Base-by-base conservation (phyloP, 2,888 invertebrate species). In the Syrista parreyssii region DNA sequence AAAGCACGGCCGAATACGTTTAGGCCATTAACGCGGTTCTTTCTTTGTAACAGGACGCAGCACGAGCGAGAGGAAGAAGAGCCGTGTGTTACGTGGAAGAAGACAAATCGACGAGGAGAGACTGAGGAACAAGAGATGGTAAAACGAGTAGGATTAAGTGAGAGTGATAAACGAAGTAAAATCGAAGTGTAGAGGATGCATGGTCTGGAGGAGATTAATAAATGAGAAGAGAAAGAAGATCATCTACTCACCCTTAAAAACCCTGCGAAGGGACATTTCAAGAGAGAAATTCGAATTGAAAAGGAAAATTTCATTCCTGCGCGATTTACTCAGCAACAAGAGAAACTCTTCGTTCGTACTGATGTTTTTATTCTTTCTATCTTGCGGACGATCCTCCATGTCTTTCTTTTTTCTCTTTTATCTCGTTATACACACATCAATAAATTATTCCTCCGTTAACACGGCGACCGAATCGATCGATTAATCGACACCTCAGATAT, bases 201-300 rank as follows among this genome's bases (percentile, higher is more conserved):
- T 23, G 55, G 55, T 40, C 12, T 40, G 40, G 12, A 40, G 40
- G 12, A 9, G 9, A 55, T 23, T 9, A 23, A 55, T 12, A 75
- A 68, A 68, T 12, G 35, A n/a, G n/a, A 74, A 74, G 30, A 34
- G 36, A 74, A 74, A 74, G 33, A 30, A 30, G 30, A 31, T 31
- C 75, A 68, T 55, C 68, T 55, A 83, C 87, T 87, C 84, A 87
- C 87, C 86, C 80, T 84, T 82, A 73, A 87, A 87, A 32, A 86
- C 85, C 74, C 82, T 83, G 68, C 84, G 82, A 55, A 87, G 80
- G 68, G 85, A 83, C 83, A 84, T 83, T 81, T 87, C 84, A 75
- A 87, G 76, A 71, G 83, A 84, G 76, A 83, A 79, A 81, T 82
- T 81, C 33, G 84, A 77, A 73, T 85, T 84, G 55, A 85, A 79